These are phyloP conservation scores for Sapajus apella DNA, from an alignment of 2,113 vertebrate genomes.

Conservation along the genomic window DNA sequence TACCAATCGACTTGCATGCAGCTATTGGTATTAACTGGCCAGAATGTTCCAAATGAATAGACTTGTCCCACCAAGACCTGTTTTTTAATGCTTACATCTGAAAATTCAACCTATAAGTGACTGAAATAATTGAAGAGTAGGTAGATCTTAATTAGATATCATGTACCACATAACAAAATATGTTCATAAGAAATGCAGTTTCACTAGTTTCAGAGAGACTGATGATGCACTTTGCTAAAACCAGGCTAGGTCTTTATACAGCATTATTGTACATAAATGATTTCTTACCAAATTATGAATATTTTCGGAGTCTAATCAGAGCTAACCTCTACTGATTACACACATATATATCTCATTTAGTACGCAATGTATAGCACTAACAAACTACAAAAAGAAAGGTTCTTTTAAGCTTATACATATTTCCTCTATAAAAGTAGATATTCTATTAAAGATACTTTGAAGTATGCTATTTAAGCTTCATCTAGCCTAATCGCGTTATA, in stretches of 20 bases:
- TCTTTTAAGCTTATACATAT: neutral
- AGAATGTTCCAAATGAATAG: neutral
- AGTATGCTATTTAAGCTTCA: neutral
- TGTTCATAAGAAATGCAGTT: neutral
- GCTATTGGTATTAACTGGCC: neutral
- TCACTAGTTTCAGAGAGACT: neutral
- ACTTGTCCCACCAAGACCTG: neutral
- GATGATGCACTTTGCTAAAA: neutral
- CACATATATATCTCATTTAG: neutral
- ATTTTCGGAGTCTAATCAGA: constrained; percentile 20
- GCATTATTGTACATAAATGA: neutral
- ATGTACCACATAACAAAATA: neutral
- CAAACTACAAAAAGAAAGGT: neutral
- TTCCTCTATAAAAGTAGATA: neutral
- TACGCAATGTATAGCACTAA: neutral
- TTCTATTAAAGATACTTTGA: neutral
- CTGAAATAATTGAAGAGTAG: neutral
- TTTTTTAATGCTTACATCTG: neutral
- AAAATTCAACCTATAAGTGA: constrained; percentile 5
- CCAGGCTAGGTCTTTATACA: neutral
- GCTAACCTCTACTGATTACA: neutral
- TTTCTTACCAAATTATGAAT: neutral
- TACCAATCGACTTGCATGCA: neutral
- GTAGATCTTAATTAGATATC: neutral
- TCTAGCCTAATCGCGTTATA: neutral